These are phyloP conservation scores for Hypotaenidia okinawae DNA, from an alignment of 2,797 vertebrate species.

Conservation along the genomic window DNA sequence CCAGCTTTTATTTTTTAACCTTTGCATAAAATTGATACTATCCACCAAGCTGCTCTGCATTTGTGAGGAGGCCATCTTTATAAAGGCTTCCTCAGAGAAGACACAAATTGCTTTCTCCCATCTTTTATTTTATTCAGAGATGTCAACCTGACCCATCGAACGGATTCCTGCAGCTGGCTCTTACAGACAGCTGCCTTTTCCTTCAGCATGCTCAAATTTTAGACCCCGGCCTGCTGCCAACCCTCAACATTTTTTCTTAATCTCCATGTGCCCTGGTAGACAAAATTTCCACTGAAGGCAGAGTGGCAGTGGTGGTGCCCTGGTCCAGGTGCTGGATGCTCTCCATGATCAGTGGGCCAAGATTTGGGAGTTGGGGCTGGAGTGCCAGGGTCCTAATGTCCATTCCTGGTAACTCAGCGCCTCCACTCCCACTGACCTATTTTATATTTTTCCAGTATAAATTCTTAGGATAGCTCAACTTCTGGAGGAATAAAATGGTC, in stretches of 20 bases:
- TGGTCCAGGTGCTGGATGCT: neutral
- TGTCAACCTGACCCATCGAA: constrained; percentile 15
- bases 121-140: constrained; percentile 20
- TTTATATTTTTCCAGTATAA: constrained; percentile 34
- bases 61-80: constrained; percentile 6
- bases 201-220: neutral
- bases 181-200: constrained; percentile 52
- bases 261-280: neutral
- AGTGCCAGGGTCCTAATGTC: constrained; percentile 15
- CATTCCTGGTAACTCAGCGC: neutral
- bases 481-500: neutral
- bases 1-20: constrained; percentile 54
- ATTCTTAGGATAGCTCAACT: neutral
- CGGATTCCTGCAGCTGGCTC: neutral
- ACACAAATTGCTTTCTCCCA: neutral
- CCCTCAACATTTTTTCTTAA: constrained; percentile 67
- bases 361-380: neutral
- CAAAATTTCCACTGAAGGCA: constrained; percentile 53
- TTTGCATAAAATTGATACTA: constrained; percentile 24
- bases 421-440: constrained; percentile 1
- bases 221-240: constrained; percentile 13
- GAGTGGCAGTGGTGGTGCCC: neutral
- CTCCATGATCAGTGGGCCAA: neutral
- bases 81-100: neutral
- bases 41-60: neutral